A percentile compares a stretch with the other conserved stretches of the same genome.
phyloP scores from a whole-genome alignment of 2,797 vertebrate species.

The Rhincodon typus region DNA sequence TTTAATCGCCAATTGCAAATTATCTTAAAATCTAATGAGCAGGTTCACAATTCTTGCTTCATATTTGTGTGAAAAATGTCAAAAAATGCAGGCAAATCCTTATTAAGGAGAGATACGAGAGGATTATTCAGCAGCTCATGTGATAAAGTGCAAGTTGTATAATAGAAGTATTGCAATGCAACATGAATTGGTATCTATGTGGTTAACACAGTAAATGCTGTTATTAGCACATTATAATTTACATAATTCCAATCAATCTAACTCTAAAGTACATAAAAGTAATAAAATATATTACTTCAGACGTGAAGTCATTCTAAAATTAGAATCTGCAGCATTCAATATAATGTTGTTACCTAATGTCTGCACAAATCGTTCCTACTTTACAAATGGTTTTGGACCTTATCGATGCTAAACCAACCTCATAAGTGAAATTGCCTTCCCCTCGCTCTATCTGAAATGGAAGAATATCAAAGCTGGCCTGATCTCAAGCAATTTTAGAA shows the following conservation, averaged over 20 bases:
- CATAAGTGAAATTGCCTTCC: not conserved
- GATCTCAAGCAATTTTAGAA: not conserved
- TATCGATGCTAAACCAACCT: not conserved
- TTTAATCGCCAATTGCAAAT: not conserved
- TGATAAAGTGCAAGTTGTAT: not conserved
- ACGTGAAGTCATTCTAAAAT: not conserved
- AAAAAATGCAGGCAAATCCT: not conserved
- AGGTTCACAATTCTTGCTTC: not conserved
- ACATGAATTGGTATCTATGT: not conserved
- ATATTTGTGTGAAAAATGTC: not conserved
- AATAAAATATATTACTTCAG: not conserved
- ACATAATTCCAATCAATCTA: not conserved
- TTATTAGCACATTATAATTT: not conserved
- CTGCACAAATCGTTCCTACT: not conserved
- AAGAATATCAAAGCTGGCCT: not conserved
- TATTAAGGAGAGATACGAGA: not conserved
- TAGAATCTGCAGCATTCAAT: not conserved
- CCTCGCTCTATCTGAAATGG: not conserved
- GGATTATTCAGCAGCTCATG: not conserved
- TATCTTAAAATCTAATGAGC: not conserved
- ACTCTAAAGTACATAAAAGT: not conserved
- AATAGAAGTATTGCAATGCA: not conserved
- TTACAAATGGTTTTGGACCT: not conserved
- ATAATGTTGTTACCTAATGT: not conserved
- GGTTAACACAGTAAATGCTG: not conserved